These are phyloP conservation scores for Meteorus sp. DNA, from an alignment of 1,140 invertebrate species.

Conservation along the genomic window DNA sequence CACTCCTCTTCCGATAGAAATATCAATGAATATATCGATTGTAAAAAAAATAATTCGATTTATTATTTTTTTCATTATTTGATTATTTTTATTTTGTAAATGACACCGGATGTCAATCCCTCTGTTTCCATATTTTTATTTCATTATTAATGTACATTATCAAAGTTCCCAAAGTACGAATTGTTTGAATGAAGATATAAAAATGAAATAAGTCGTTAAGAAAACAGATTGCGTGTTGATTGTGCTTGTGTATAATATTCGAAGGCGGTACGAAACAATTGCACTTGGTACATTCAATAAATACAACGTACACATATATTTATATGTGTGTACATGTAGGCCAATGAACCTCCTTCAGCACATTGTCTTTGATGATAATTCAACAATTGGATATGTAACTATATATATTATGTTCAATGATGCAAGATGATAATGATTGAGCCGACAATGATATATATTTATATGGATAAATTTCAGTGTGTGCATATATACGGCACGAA, in stretches of 20 bases:
- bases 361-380: slow-evolving; percentile 13
- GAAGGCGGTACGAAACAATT: neutral
- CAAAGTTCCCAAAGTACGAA: neutral
- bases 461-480: no score
- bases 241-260: neutral
- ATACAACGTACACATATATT: no score
- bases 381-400: no score
- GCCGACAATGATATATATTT: no score
- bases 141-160: neutral
- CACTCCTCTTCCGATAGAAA: no score
- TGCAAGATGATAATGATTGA: slow-evolving; percentile 4
- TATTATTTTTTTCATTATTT: no score
- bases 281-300: neutral
- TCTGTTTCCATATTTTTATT: no score
- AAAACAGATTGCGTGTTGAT: slow-evolving; percentile 4
- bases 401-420: slow-evolving; percentile 8
- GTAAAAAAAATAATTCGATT: no score
- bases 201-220: neutral
- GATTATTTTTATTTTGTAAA: no score
- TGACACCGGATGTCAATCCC: neutral
- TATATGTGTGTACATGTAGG: no score
- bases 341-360: neutral
- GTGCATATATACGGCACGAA: slow-evolving; percentile 7
- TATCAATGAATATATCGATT: no score
- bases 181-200: neutral